Evolutionary conservation across 2,113 vertebrate genomes (phyloP).

Genomic region (Nannobrachium achirus): DNA sequence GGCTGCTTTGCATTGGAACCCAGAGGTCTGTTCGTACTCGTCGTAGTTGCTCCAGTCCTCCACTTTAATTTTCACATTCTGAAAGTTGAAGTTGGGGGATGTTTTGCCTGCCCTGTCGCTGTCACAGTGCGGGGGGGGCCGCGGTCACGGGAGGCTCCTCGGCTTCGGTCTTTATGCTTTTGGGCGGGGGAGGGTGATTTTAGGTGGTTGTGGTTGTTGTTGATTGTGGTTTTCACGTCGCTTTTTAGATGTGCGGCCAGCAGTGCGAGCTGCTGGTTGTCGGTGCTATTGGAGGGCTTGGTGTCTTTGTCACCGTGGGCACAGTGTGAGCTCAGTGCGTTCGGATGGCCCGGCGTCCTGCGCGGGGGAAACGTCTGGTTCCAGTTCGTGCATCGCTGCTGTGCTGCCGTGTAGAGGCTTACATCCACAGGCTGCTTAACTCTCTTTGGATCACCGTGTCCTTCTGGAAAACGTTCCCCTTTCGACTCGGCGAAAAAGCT

Average conservation of each 20-base stretch:
- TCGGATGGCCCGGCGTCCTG: slow-evolving; percentile 83
- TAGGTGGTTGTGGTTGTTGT: slow-evolving; percentile 38
- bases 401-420: no score
- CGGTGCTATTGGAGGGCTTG: slow-evolving; percentile 77
- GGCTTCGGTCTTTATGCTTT: slow-evolving; percentile 81
- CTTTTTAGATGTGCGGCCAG: slow-evolving; percentile 78
- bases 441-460: slow-evolving; percentile 81
- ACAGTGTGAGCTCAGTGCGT: slow-evolving; percentile 79
- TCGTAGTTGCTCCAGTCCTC: slow-evolving; percentile 88
- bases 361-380: no score
- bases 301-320: slow-evolving; percentile 81
- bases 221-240: slow-evolving; percentile 72
- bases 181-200: slow-evolving; percentile 83
- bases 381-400: no score
- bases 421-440: no score
- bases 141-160: slow-evolving; percentile 76
- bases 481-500: slow-evolving; percentile 83
- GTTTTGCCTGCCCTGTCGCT: slow-evolving; percentile 51
- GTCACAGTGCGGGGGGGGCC: no score
- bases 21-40: slow-evolving; percentile 86
- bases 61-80: slow-evolving; percentile 94
- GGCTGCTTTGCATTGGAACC: slow-evolving; percentile 86
- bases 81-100: slow-evolving; percentile 81
- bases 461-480: slow-evolving; percentile 76
- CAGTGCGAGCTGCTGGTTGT: slow-evolving; percentile 76